These are phyloP conservation scores for Rhynchopsitta pachyrhyncha DNA, from an alignment of 2,113 vertebrate species.

Conservation along the genomic window DNA sequence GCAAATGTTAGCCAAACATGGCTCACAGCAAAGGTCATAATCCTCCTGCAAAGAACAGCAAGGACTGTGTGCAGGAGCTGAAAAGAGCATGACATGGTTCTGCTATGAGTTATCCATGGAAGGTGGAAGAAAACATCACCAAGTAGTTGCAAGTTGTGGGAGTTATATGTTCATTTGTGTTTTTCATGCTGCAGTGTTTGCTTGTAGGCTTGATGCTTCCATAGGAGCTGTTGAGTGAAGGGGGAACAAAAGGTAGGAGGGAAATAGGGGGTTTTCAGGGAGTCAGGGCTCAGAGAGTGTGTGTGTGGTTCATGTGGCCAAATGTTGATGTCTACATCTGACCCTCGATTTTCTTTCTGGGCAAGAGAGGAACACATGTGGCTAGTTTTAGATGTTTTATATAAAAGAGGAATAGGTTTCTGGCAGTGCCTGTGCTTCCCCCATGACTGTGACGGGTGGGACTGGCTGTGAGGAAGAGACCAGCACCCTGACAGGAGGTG, in stretches of 20 bases:
- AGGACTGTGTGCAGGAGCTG: neutral
- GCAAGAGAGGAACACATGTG: neutral
- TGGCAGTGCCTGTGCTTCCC: neutral
- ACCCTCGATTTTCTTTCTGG: neutral
- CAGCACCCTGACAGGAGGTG: neutral
- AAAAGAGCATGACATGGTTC: neutral
- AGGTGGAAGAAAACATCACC: neutral
- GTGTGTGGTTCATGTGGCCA: neutral
- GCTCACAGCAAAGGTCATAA: neutral
- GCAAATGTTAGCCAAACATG: neutral
- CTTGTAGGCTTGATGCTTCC: neutral
- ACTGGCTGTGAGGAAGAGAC: neutral
- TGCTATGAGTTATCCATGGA: neutral
- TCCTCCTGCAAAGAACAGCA: neutral
- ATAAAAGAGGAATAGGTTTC: neutral
- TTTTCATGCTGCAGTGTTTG: neutral
- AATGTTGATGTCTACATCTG: neutral
- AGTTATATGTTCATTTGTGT: neutral
- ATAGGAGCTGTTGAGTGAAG: neutral
- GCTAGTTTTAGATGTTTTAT: neutral
- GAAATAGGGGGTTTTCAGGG: neutral
- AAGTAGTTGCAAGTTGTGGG: neutral
- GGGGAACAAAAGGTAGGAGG: neutral
- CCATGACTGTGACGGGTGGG: too few relatives aligned
- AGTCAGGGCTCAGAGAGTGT: neutral